Percentiles rank a stretch among this genome's conserved stretches.
phyloP scores from a whole-genome alignment of 2,888 invertebrate genomes.

The Drosophila mimica region DNA sequence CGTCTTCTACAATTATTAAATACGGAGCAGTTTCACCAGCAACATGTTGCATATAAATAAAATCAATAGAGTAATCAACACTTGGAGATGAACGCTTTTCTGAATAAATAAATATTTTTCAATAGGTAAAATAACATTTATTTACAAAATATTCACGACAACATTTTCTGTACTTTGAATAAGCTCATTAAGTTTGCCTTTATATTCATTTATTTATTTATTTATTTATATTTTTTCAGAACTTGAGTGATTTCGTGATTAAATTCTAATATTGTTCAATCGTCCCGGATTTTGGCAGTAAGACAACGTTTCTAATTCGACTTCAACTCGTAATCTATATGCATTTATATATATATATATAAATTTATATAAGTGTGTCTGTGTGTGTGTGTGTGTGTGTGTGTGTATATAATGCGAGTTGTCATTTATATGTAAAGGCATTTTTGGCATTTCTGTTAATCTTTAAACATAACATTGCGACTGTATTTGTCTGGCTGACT shows the following conservation, averaged over 20 bases:
- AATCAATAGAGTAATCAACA: not conserved
- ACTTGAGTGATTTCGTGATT: not conserved
- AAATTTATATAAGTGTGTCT: not conserved
- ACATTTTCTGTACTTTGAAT: not conserved
- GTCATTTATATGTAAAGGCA: slow-evolving; percentile 21
- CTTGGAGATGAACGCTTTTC: not conserved
- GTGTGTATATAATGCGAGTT: slow-evolving; percentile 3
- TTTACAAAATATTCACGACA: not conserved
- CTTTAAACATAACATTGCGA: slow-evolving; percentile 55
- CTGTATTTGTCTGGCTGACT: not conserved
- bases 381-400: not conserved
- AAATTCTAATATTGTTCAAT: not conserved
- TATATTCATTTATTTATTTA: no score
- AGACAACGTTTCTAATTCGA: not conserved
- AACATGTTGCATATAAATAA: not conserved
- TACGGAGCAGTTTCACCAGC: not conserved
- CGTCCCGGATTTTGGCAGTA: not conserved
- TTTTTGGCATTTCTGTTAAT: slow-evolving; percentile 51
- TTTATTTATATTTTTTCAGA: not conserved
- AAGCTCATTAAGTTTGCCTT: not conserved
- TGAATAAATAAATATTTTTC: not conserved
- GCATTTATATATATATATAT: not conserved
- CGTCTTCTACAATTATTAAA: not conserved
- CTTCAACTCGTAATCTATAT: not conserved
- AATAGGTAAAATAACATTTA: not conserved